Evolutionary conservation across 2,113 vertebrate species (phyloP), one percentile per base, ranked within the genome.

Genomic region (Diadophis punctatus): DNA sequence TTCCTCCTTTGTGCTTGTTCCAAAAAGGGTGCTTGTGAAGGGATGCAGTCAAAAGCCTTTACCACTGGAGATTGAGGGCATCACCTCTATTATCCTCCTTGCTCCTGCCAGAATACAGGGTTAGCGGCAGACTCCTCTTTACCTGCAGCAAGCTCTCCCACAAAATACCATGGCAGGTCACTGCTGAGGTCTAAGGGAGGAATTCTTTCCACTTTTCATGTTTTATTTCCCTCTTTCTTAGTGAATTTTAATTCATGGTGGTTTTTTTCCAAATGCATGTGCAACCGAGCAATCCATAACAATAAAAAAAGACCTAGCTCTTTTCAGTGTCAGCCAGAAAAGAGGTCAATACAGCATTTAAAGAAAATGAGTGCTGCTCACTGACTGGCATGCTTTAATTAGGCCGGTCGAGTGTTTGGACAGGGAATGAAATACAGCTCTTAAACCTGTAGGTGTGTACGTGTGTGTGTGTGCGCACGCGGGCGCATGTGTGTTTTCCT

Each of bases 321-420:
- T 55, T 95, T 96, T 94, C 87, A 92, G 68, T 92, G 94, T 93
- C 34, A 87, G 91, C 94, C 93, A 91, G 43, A 93, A 87, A 91
- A 97, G 96, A 86, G 53, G 94, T 96, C 96, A 97, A 90, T 97
- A 96, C 96, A 97, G 96, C 93, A 91, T 95, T 93, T 94, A 84
- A 94, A 96, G 95, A 34, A 92, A 96, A 58, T 93, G n/a, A 85
- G 92, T 93, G 95, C 94, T 94, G 48, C 43, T 93, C 51, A 88
- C 16, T 52, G 90, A 92, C 96, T 68, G 93, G 93, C 93, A 93
- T 91, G 92, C 92, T 93, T 91, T 96, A 97, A 97, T 97, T 95
- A 97, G 91, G 68, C 92, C 93, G 63, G 74, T 93, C 86, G 80
- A 94, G 60, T 93, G 88, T 95, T 90, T 95, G 95, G 93, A 94